Evolutionary conservation across 2,797 vertebrate genomes (phyloP).

Genomic region (Xyrichtys novacula): DNA sequence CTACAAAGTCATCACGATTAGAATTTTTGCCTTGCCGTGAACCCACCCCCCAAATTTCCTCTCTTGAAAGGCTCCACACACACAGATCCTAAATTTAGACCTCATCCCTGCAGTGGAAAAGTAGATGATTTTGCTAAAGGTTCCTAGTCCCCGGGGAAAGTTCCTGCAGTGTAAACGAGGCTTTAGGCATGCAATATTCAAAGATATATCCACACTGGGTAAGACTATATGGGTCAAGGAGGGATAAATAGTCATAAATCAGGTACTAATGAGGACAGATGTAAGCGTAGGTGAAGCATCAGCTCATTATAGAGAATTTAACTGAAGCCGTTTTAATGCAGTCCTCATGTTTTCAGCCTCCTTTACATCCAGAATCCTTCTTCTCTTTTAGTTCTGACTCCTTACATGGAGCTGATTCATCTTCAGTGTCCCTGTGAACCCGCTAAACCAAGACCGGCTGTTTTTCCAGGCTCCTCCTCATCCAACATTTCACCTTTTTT

Average conservation of each 20-base stretch:
- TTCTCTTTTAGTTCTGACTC: neutral
- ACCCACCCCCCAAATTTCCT: too few relatives aligned
- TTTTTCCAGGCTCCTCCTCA: too few relatives aligned
- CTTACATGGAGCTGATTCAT: too few relatives aligned
- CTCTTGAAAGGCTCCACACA: too few relatives aligned
- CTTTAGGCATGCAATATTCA: neutral
- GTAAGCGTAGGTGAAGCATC: slow-evolving; percentile 18
- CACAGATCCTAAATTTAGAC: too few relatives aligned
- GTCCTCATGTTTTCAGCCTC: slow-evolving; percentile 1
- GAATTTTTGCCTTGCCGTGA: too few relatives aligned
- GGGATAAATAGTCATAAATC: slow-evolving; percentile 61
- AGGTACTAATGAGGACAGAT: slow-evolving; percentile 60
- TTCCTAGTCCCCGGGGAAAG: neutral
- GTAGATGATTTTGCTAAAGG: neutral
- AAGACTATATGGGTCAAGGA: slow-evolving; percentile 58
- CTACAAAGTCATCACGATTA: too few relatives aligned
- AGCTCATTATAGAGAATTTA: slow-evolving; percentile 42
- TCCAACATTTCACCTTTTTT: neutral
- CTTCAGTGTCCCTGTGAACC: too few relatives aligned
- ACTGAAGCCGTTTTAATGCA: slow-evolving; percentile 36
- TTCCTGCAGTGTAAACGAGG: neutral
- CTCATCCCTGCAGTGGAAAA: too few relatives aligned
- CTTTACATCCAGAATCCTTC: neutral
- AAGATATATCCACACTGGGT: neutral
- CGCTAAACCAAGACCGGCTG: too few relatives aligned